A percentile compares a stretch with the other conserved stretches of the same genome.
phyloP scores from a whole-genome alignment of 2,113 vertebrate genomes.

The Cheilinus undulatus region DNA sequence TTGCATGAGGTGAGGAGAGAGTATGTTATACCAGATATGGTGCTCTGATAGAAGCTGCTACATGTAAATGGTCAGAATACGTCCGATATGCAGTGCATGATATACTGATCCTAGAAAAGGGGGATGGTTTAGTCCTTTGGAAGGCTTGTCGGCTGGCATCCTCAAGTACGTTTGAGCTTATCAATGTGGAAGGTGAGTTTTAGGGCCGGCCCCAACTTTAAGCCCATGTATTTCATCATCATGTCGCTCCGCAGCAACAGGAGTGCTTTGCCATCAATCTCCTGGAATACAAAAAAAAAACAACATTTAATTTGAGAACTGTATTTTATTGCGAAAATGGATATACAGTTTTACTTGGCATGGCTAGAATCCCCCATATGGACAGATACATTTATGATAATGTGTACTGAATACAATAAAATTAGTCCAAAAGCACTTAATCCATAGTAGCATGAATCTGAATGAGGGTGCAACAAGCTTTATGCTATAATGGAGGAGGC shows the following conservation, averaged over 20 bases:
- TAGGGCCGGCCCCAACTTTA: slow-evolving; percentile 96
- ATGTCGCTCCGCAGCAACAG: slow-evolving; percentile 91
- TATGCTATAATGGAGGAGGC: too few species aligned
- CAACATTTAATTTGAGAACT: too few species aligned
- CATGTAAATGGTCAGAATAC: slow-evolving; percentile 54
- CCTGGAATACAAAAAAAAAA: too few species aligned
- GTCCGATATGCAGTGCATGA: slow-evolving; percentile 67
- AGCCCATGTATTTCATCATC: slow-evolving; percentile 99
- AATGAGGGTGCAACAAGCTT: too few species aligned
- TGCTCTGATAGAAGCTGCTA: slow-evolving; percentile 61
- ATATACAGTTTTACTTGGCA: too few species aligned
- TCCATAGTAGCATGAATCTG: too few species aligned
- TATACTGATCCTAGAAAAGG: slow-evolving; percentile 61
- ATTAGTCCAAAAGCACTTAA: too few species aligned
- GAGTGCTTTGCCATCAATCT: slow-evolving; percentile 94
- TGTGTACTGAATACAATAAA: too few species aligned
- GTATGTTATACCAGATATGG: slow-evolving; percentile 42
- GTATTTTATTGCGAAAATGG: too few species aligned
- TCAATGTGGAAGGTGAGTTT: slow-evolving; percentile 98
- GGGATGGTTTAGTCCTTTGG: slow-evolving; percentile 53
- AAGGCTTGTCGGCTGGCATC: slow-evolving; percentile 55
- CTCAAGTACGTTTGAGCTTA: slow-evolving; percentile 94
- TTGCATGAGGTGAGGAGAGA: slow-evolving; percentile 56
- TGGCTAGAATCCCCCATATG: too few species aligned
- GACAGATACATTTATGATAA: too few species aligned